These are phyloP conservation scores for Zaprionus africanus DNA, from an alignment of 1,140 invertebrate genomes.

Conservation along the genomic window DNA sequence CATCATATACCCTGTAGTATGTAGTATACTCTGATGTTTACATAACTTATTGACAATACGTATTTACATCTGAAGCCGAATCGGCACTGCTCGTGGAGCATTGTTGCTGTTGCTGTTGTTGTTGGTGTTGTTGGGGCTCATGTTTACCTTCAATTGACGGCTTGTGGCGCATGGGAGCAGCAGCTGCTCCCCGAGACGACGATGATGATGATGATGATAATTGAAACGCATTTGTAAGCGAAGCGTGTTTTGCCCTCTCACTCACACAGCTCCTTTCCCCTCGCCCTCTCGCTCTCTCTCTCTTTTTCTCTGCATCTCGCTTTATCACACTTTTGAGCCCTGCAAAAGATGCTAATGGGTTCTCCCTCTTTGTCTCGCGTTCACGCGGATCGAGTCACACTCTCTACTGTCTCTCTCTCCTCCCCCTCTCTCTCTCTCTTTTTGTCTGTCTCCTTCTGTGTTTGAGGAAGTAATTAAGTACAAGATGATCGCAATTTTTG, in stretches of 20 bases:
- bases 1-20: background rate
- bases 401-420: background rate
- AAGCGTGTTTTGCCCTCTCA: constrained; percentile 36
- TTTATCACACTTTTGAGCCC: constrained; percentile 10
- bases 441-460: constrained; percentile 12
- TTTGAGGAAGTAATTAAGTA: constrained; percentile 71
- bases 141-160: constrained; percentile 72
- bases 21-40: constrained; percentile 66
- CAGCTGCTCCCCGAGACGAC: constrained; percentile 10
- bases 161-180: constrained; percentile 20
- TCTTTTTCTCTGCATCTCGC: background rate
- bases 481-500: constrained; percentile 27
- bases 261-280: background rate
- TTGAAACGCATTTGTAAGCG: constrained; percentile 63
- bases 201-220: constrained; percentile 65
- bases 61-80: constrained; percentile 46
- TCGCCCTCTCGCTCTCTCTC: background rate
- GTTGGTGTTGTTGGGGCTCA: constrained; percentile 8
- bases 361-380: background rate
- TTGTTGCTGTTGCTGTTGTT: background rate
- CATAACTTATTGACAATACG: constrained; percentile 76
- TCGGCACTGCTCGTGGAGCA: constrained; percentile 17
- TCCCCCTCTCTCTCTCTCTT: background rate
- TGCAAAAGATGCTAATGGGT: constrained; percentile 33
- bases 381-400: background rate